These are phyloP conservation scores for Diadegma fenestrale DNA, from an alignment of 2,888 invertebrate species.

Conservation along the genomic window DNA sequence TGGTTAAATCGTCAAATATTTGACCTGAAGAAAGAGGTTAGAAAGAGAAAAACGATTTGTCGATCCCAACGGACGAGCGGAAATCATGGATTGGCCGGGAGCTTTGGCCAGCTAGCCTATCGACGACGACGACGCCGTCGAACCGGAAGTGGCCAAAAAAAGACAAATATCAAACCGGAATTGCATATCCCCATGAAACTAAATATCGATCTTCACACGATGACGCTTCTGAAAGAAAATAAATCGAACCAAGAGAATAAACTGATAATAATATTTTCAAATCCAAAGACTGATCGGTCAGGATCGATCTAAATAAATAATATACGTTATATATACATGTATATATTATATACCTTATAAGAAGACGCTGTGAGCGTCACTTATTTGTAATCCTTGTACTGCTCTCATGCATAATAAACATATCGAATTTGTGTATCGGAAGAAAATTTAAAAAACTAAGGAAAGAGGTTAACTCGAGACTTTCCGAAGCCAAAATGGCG, in stretches of 20 bases:
- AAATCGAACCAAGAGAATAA: conserved; percentile 37
- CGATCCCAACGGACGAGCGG: conserved; percentile 3
- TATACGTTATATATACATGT: conserved; percentile 34
- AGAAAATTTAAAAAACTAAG: neutral
- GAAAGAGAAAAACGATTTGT: neutral
- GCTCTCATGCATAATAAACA: conserved; percentile 28
- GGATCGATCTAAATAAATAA: conserved; percentile 45
- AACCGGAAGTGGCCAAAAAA: neutral
- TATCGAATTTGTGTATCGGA: conserved; percentile 36
- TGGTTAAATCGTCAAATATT: conserved; percentile 53
- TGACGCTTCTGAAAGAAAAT: neutral
- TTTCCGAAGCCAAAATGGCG: neutral
- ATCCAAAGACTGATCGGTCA: conserved; percentile 65
- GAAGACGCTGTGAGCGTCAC: conserved; percentile 33
- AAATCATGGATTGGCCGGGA: conserved; percentile 52
- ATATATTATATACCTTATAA: conserved; percentile 12
- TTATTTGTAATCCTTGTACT: conserved; percentile 23
- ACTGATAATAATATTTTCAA: conserved; percentile 50
- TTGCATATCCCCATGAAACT: conserved; percentile 44
- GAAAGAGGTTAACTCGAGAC: neutral
- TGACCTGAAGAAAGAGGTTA: conserved; percentile 46
- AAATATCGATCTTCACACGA: conserved; percentile 12
- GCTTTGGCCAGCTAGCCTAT: conserved; percentile 36
- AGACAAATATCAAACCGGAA: neutral
- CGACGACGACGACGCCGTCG: conserved; percentile 7